A percentile compares a stretch with the other conserved stretches of the same genome.
These are phyloP conservation scores for Anoplius nigerrimus DNA, from an alignment of 2,888 invertebrate genomes.

Conservation along the genomic window DNA sequence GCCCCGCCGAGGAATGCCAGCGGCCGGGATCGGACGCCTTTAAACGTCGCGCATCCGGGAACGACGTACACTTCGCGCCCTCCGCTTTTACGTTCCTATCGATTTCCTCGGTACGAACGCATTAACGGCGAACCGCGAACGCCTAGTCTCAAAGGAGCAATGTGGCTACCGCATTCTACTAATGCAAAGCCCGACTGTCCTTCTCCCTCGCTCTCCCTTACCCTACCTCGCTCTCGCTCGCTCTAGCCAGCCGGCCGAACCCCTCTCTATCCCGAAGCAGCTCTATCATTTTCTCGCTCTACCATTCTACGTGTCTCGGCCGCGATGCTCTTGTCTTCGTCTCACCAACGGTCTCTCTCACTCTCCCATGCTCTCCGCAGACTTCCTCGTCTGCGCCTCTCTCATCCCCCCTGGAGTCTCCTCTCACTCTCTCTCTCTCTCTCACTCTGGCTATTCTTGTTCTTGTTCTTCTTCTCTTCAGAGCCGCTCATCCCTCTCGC, in stretches of 20 bases:
- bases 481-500: conserved; percentile 35
- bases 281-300: conserved; percentile 25
- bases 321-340: neutral
- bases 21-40: conserved; percentile 13
- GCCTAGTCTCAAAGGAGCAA: conserved; percentile 59
- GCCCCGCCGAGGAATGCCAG: neutral
- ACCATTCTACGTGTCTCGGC: neutral
- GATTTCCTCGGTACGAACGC: conserved; percentile 53
- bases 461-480: conserved; percentile 5
- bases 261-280: conserved; percentile 4
- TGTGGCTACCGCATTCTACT: conserved; percentile 49
- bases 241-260: too few relatives aligned
- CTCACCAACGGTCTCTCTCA: conserved; percentile 3
- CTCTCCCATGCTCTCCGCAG: conserved; percentile 5
- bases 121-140: conserved; percentile 56
- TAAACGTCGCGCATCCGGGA: conserved; percentile 17
- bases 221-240: conserved; percentile 15
- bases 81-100: conserved; percentile 52
- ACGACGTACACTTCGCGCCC: conserved; percentile 27
- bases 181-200: conserved; percentile 46
- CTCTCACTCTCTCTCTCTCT: conserved; percentile 6
- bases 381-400: neutral
- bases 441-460: neutral
- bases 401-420: neutral
- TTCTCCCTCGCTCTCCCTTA: conserved; percentile 22